These are phyloP conservation scores for Tenthredo mesomela DNA, from an alignment of 2,888 invertebrate genomes.

Conservation along the genomic window DNA sequence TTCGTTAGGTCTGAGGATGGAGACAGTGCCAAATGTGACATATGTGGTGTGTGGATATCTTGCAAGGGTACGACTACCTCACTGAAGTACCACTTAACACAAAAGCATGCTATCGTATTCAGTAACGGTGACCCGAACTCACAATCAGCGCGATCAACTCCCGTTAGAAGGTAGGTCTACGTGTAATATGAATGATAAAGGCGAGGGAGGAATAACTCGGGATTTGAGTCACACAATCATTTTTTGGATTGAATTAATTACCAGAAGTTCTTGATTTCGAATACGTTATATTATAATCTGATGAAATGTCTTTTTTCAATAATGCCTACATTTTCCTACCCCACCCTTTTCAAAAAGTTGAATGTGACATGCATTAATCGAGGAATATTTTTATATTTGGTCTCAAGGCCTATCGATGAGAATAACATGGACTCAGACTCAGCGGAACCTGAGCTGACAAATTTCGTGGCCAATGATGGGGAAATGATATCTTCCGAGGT, in stretches of 20 bases:
- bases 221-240: neutral
- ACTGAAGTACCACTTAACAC: neutral
- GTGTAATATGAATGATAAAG: neutral
- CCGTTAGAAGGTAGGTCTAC: neutral
- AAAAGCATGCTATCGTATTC: neutral
- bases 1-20: slow-evolving; percentile 19
- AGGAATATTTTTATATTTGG: neutral
- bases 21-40: slow-evolving; percentile 9
- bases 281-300: neutral
- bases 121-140: neutral
- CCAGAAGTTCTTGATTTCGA: neutral
- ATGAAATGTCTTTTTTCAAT: neutral
- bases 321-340: neutral
- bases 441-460: neutral
- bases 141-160: neutral
- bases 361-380: neutral
- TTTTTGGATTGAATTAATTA: neutral
- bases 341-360: neutral
- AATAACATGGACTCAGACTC: neutral
- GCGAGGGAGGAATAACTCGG: neutral
- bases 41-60: neutral
- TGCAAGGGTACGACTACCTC: slow-evolving; percentile 9
- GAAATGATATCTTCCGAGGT: neutral
- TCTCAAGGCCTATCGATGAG: neutral
- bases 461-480: neutral